phyloP scores from a whole-genome alignment of 2,797 vertebrate genomes.

The Harpagifer antarcticus region DNA sequence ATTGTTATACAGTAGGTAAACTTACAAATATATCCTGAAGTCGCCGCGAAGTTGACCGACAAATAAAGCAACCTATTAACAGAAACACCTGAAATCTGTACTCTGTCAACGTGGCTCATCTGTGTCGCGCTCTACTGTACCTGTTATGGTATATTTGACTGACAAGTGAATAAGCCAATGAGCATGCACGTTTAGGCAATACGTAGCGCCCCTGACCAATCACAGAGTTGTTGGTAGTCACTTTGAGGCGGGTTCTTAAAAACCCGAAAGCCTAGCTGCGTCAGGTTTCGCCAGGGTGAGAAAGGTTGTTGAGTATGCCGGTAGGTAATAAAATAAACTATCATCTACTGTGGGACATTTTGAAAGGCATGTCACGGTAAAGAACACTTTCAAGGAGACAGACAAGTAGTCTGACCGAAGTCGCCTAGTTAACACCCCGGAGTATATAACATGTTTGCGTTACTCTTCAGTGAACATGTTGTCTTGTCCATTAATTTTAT shows the following conservation, averaged over 20 bases:
- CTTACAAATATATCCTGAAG: conserved; percentile 16
- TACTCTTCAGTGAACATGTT: not conserved
- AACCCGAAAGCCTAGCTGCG: conserved; percentile 42
- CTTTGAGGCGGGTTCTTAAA: conserved; percentile 29
- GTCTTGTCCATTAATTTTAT: not conserved
- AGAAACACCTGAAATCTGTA: conserved; percentile 4
- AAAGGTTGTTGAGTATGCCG: not conserved
- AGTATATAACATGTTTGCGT: not conserved
- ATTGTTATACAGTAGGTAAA: not conserved
- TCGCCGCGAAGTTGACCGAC: not conserved
- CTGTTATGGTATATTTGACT: conserved; percentile 13
- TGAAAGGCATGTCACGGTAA: not conserved
- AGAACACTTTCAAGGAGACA: not conserved
- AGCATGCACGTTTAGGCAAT: fast-evolving
- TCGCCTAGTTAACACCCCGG: not conserved
- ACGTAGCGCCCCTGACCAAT: conserved; percentile 54
- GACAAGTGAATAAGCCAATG: conserved; percentile 54
- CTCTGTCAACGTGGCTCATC: conserved; percentile 37
- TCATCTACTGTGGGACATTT: conserved; percentile 40
- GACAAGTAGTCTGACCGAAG: not conserved
- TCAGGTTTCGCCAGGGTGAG: conserved; percentile 35
- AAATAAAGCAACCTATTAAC: not conserved
- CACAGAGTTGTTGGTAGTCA: fast-evolving
- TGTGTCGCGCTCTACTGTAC: not conserved
- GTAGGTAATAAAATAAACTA: not conserved